Percentiles rank a stretch among this genome's conserved stretches.
Evolutionary conservation across 1,140 invertebrate species (phyloP).

Genomic region (Sycophaga agraensis): DNA sequence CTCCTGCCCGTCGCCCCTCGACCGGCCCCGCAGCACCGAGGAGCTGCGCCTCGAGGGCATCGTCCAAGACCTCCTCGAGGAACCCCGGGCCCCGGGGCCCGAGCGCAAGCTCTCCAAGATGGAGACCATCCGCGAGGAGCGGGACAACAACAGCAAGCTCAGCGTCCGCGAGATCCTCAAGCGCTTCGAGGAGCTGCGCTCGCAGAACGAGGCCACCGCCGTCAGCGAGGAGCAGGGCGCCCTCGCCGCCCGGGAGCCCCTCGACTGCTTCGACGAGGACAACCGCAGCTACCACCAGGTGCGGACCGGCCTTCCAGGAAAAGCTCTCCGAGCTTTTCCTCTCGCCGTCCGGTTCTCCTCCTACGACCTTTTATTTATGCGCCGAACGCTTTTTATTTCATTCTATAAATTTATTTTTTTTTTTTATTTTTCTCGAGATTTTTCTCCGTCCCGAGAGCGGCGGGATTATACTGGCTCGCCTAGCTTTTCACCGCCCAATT

Average conservation of each 20-base stretch:
- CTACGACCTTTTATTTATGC: too few species aligned
- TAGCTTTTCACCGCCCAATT: too few species aligned
- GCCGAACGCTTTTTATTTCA: too few species aligned
- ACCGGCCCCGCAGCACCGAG: constrained; percentile 15
- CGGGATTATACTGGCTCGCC: too few species aligned
- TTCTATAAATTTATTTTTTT: too few species aligned
- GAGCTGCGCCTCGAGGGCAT: constrained; percentile 42
- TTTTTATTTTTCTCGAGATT: too few species aligned
- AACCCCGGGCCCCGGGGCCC: neutral
- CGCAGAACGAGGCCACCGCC: constrained; percentile 39
- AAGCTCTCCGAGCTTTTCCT: too few species aligned
- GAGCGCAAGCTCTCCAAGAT: constrained; percentile 17
- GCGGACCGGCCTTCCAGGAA: too few species aligned
- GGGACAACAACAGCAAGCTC: constrained; percentile 67
- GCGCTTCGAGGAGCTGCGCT: constrained; percentile 72
- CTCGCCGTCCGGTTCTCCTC: too few species aligned
- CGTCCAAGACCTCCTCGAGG: constrained; percentile 45
- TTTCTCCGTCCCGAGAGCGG: too few species aligned
- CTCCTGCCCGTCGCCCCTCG: neutral
- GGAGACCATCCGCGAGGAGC: constrained; percentile 61
- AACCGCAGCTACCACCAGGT: constrained; percentile 56
- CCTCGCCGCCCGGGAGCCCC: constrained; percentile 54
- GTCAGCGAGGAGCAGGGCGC: constrained; percentile 50
- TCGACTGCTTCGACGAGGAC: constrained; percentile 57
- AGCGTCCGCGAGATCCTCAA: constrained; percentile 79